Percentiles rank a stretch among this genome's conserved stretches.
Conservation (phyloP, 2,113 vertebrate species). For the Chionomys nivalis region DNA sequence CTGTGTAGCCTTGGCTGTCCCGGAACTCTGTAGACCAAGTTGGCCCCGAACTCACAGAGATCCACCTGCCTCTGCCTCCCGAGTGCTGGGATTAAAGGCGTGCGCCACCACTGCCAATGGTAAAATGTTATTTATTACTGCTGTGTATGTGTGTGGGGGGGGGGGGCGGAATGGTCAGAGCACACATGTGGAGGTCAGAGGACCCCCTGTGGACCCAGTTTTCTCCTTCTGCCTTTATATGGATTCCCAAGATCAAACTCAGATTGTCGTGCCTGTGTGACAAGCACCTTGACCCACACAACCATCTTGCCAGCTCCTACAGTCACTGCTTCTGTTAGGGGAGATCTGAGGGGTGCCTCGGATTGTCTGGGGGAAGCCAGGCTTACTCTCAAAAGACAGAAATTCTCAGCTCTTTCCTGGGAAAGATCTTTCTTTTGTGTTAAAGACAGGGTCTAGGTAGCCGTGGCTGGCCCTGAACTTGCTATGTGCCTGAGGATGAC, state of each 20-base stretch:
- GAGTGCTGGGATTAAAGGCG: background rate
- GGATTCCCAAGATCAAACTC: background rate
- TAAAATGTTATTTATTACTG: background rate
- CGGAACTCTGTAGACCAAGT: background rate
- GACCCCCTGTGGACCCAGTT: background rate
- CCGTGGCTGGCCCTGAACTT: background rate
- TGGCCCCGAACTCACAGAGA: background rate
- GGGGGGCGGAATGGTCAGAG: background rate
- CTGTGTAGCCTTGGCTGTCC: background rate
- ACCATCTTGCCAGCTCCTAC: no score
- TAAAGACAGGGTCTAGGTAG: background rate
- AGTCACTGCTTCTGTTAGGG: background rate
- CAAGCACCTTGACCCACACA: background rate
- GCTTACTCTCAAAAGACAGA: background rate
- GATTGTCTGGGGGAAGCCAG: background rate
- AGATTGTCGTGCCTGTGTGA: background rate
- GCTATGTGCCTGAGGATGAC: no score
- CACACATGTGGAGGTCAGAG: background rate
- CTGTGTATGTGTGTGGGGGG: background rate
- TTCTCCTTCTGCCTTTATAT: background rate
- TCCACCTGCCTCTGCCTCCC: background rate
- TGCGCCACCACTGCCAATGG: background rate
- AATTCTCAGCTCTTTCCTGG: background rate
- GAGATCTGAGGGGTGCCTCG: background rate
- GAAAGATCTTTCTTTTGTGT: background rate